These are phyloP conservation scores for Phyllotreta cruciferae DNA, from an alignment of 2,888 invertebrate species.

Conservation along the genomic window DNA sequence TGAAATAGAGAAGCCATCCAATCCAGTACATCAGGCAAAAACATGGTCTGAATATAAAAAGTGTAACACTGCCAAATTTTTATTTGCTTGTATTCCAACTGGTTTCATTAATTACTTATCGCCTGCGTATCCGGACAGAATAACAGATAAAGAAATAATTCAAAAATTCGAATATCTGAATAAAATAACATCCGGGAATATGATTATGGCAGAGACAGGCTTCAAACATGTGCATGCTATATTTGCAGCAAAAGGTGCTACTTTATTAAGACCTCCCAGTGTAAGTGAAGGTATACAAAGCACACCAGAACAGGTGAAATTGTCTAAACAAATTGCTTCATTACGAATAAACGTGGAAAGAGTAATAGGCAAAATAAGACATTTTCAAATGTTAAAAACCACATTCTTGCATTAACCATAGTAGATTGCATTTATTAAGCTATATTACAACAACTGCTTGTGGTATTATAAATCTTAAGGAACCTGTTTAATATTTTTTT, in stretches of 20 bases:
- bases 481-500: not conserved
- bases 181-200: not conserved
- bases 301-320: slow-evolving; percentile 39
- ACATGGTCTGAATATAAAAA: slow-evolving; percentile 25
- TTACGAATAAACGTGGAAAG: slow-evolving; percentile 50
- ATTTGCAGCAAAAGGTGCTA: slow-evolving; percentile 13
- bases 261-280: slow-evolving; percentile 41
- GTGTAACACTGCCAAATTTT: slow-evolving; percentile 22
- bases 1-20: slow-evolving; percentile 9
- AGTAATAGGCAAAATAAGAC: slow-evolving; percentile 45
- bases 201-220: slow-evolving; percentile 26
- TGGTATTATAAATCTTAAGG: slow-evolving; percentile 11
- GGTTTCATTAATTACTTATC: slow-evolving; percentile 27
- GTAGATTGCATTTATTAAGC: slow-evolving; percentile 28
- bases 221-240: slow-evolving; percentile 13
- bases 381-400: slow-evolving; percentile 42
- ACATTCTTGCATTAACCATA: slow-evolving; percentile 41
- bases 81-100: slow-evolving; percentile 24
- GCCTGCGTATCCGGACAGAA: slow-evolving; percentile 18
- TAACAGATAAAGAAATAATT: slow-evolving; percentile 10
- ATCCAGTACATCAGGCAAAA: not conserved
- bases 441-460: slow-evolving; percentile 3
- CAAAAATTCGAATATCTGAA: slow-evolving; percentile 17
- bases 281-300: slow-evolving; percentile 34
- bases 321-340: slow-evolving; percentile 46